These are phyloP conservation scores for Drosophila auraria DNA, from an alignment of 1,140 invertebrate species.

Conservation along the genomic window DNA sequence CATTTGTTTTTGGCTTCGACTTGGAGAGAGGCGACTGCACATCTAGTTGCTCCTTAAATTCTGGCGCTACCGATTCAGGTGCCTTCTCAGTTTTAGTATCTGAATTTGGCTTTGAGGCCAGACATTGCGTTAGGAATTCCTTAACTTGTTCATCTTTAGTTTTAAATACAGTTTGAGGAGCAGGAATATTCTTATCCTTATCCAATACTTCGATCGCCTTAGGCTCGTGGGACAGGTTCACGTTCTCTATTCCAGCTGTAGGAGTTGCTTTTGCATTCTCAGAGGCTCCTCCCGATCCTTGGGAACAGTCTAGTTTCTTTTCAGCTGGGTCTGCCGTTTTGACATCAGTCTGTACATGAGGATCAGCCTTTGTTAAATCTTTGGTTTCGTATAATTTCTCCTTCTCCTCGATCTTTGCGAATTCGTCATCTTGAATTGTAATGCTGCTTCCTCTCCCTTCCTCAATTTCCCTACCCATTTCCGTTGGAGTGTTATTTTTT, in stretches of 20 bases:
- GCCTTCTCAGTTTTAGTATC: background rate
- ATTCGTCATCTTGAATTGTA: background rate
- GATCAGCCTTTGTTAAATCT: background rate
- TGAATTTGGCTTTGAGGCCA: background rate
- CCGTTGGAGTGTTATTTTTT: background rate
- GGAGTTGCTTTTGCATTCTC: background rate
- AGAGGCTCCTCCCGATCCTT: background rate
- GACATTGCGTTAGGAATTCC: conserved; percentile 7
- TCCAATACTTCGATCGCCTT: background rate
- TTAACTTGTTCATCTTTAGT: background rate
- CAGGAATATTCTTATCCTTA: background rate
- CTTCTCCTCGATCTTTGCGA: too few species aligned
- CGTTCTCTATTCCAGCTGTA: background rate
- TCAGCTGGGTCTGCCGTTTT: too few species aligned
- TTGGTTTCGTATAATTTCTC: background rate
- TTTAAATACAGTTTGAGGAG: background rate
- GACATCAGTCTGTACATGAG: background rate
- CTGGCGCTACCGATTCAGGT: background rate
- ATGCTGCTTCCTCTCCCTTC: background rate
- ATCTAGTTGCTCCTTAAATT: background rate
- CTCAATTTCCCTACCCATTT: background rate
- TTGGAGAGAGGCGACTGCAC: background rate
- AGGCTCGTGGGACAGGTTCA: background rate
- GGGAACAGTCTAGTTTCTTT: background rate
- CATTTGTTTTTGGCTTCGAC: background rate